Evolutionary conservation across 2,113 vertebrate genomes (phyloP).

Genomic region (Neogobius melanostomus): DNA sequence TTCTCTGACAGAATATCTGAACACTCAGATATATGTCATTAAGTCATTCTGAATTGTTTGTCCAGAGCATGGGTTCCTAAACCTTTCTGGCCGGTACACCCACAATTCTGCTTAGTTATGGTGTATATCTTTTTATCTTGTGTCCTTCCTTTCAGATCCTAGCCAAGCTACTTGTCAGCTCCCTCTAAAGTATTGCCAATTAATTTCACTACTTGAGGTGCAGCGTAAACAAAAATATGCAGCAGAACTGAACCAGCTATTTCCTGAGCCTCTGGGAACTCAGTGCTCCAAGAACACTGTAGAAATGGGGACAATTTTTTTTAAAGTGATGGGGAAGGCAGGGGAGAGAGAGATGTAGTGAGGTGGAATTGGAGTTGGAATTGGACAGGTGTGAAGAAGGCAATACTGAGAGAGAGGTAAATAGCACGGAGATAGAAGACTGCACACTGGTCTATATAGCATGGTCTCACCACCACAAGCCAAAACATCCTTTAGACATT

Average conservation of each 20-base stretch:
- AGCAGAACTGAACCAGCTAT: constrained; percentile 66
- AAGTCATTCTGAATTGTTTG: too few species aligned
- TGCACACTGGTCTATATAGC: constrained; percentile 1
- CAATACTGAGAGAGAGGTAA: constrained; percentile 14
- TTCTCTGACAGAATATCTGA: neutral
- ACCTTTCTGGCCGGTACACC: too few species aligned
- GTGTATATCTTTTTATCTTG: neutral
- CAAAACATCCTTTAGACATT: constrained; percentile 9
- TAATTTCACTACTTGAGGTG: constrained; percentile 68
- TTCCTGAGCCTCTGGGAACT: constrained; percentile 62
- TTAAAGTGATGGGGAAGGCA: constrained; percentile 21
- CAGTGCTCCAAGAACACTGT: constrained; percentile 23
- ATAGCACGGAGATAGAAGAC: constrained; percentile 23
- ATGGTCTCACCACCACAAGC: constrained; percentile 30
- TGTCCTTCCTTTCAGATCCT: constrained; percentile 34
- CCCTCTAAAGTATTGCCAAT: constrained; percentile 69
- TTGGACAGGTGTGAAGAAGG: constrained; percentile 27
- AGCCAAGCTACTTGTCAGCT: constrained; percentile 51
- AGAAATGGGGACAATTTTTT: constrained; percentile 57
- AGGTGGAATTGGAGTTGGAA: constrained; percentile 11
- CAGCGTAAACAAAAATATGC: constrained; percentile 66
- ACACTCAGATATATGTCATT: too few species aligned
- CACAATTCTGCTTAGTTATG: too few species aligned
- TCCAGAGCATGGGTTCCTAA: too few species aligned
- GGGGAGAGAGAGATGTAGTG: neutral